A percentile compares a stretch with the other conserved stretches of the same genome.
These are phyloP conservation scores for Epizoanthus stellaris DNA, from an alignment of 92 coral and sea anemone species.

Conservation along the genomic window DNA sequence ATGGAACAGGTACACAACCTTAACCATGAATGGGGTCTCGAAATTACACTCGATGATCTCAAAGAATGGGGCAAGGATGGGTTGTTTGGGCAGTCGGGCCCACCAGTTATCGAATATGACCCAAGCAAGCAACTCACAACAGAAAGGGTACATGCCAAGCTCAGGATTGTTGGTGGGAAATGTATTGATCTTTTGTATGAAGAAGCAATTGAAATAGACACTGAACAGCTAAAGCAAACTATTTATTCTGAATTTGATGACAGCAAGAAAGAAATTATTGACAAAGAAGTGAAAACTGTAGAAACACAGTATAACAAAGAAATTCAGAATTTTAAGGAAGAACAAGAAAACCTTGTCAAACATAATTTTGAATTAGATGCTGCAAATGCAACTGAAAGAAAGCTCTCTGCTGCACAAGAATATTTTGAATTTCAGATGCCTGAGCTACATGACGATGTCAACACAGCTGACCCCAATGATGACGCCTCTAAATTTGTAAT, in stretches of 20 bases:
- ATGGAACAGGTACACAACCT: conserved; percentile 19
- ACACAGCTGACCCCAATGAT: not conserved
- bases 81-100: conserved; percentile 1
- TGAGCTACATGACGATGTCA: not conserved
- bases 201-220: too few relatives aligned
- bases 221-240: too few relatives aligned
- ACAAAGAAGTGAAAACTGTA: not conserved
- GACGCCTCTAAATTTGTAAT: not conserved
- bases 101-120: not conserved
- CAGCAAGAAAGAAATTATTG: too few relatives aligned
- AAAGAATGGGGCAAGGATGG: conserved; percentile 5
- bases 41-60: conserved; percentile 7
- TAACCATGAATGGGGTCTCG: not conserved
- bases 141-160: not conserved
- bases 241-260: too few relatives aligned
- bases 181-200: too few relatives aligned
- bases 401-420: conserved; percentile 13
- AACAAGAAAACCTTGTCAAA: conserved; percentile 7
- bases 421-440: conserved; percentile 2
- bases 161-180: not conserved
- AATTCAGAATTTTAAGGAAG: not conserved
- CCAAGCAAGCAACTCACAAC: conserved; percentile 9
- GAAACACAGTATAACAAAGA: not conserved
- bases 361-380: not conserved
- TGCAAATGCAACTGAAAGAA: conserved; percentile 7